Percentiles rank a stretch among this genome's conserved stretches.
Evolutionary conservation across 30 jellyfish, hydroid and myxozoan species (phyloP).

Genomic region (Cassiopea xamachana): DNA sequence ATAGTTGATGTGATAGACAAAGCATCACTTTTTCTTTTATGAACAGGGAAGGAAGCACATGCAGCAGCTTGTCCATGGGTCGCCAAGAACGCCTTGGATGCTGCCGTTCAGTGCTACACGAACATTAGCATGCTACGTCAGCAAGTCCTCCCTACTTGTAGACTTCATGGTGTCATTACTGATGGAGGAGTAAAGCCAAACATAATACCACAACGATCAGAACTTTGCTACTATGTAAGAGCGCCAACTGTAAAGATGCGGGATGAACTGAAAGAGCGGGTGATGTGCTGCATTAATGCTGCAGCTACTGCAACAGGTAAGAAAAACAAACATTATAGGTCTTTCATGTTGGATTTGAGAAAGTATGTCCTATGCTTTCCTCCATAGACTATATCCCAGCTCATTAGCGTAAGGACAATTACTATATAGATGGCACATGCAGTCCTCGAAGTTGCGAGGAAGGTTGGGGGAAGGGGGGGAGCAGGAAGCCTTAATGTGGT

Average conservation of each 20-base stretch:
- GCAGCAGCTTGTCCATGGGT: slow-evolving; percentile 98
- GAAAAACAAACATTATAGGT: not conserved
- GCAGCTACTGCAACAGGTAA: slow-evolving; percentile 94
- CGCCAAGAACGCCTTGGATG: slow-evolving; percentile 95
- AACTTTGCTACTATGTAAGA: slow-evolving; percentile 54
- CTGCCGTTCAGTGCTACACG: slow-evolving; percentile 91
- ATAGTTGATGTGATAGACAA: too few relatives aligned
- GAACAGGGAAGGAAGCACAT: slow-evolving; percentile 84
- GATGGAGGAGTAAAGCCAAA: slow-evolving; percentile 95
- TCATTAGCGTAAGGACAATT: too few relatives aligned
- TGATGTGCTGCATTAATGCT: slow-evolving; percentile 78
- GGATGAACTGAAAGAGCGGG: slow-evolving; percentile 40
- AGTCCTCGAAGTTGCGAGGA: too few relatives aligned
- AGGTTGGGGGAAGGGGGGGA: too few relatives aligned
- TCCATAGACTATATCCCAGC: not conserved
- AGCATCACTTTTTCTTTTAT: not conserved
- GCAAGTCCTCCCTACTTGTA: slow-evolving; percentile 80
- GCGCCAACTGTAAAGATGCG: slow-evolving; percentile 50
- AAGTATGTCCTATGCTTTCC: not conserved
- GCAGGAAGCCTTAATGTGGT: too few relatives aligned
- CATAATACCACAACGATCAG: slow-evolving; percentile 86
- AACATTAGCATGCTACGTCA: slow-evolving; percentile 92
- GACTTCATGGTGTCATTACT: slow-evolving; percentile 78
- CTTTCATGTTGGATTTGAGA: not conserved
- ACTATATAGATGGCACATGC: too few relatives aligned